Percentiles rank a stretch among this genome's conserved stretches.
Evolutionary conservation across 2,113 vertebrate species (phyloP).

Genomic region (Saimiri boliviensis): DNA sequence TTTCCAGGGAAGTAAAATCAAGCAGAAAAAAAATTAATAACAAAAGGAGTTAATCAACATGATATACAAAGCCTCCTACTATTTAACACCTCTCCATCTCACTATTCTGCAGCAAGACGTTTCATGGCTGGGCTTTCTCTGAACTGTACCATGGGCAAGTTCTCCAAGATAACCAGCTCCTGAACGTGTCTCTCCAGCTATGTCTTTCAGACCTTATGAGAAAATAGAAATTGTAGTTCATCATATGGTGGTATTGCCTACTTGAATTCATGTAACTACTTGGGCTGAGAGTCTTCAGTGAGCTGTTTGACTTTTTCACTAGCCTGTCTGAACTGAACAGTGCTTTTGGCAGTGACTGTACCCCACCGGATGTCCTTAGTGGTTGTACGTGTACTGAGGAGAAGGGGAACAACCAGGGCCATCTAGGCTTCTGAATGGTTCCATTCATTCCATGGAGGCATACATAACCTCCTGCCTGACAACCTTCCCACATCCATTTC

Average conservation of each 20-base stretch:
- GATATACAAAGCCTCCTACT: background rate
- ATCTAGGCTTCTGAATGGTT: constrained; percentile 55
- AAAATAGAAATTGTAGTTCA: background rate
- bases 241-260: background rate
- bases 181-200: background rate
- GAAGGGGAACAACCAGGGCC: background rate
- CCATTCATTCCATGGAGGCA: constrained; percentile 42
- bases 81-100: background rate
- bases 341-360: background rate
- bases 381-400: background rate
- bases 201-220: background rate
- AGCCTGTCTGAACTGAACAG: background rate
- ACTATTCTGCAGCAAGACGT: background rate
- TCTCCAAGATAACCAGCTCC: background rate
- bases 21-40: background rate
- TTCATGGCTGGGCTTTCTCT: background rate
- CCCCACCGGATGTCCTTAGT: background rate
- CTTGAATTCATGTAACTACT: background rate
- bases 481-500: background rate
- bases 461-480: background rate
- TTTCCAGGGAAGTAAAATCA: background rate
- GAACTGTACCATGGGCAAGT: background rate
- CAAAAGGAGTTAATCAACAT: background rate
- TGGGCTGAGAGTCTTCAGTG: background rate
- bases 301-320: background rate